A percentile compares a stretch with the other conserved stretches of the same genome.
Evolutionary conservation across 2,888 invertebrate genomes (phyloP).

Genomic region (Tuberolachnus salignus): DNA sequence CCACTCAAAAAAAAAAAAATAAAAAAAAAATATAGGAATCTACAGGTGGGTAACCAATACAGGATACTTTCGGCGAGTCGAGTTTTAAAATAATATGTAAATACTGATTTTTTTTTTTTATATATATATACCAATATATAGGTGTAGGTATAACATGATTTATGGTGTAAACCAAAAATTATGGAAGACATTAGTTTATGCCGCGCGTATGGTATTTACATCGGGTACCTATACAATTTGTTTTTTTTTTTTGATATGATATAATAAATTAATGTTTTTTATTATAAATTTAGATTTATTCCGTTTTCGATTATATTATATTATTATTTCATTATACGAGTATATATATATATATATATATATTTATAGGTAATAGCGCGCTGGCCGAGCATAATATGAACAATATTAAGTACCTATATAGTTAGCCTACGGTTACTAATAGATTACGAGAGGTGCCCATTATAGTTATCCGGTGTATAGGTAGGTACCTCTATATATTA

Average conservation of each 20-base stretch:
- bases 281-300: conserved; percentile 22
- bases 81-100: neutral
- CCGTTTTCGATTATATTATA: conserved; percentile 11
- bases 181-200: neutral
- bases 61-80: neutral
- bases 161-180: neutral
- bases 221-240: neutral
- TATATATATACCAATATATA: neutral
- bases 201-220: no score
- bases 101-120: conserved; percentile 9
- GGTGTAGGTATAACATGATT: neutral
- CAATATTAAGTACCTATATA: neutral
- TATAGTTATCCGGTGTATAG: no score
- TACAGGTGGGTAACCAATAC: neutral
- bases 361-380: neutral
- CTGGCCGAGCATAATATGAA: neutral
- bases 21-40: neutral
- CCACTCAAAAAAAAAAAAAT: neutral
- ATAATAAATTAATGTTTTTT: no score
- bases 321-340: neutral
- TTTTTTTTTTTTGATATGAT: conserved; percentile 4
- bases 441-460: conserved; percentile 10
- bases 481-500: neutral
- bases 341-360: neutral
- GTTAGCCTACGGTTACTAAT: conserved; percentile 21